Base-by-base conservation (phyloP, 2,888 invertebrate genomes). In the Lobophora halterata region DNA sequence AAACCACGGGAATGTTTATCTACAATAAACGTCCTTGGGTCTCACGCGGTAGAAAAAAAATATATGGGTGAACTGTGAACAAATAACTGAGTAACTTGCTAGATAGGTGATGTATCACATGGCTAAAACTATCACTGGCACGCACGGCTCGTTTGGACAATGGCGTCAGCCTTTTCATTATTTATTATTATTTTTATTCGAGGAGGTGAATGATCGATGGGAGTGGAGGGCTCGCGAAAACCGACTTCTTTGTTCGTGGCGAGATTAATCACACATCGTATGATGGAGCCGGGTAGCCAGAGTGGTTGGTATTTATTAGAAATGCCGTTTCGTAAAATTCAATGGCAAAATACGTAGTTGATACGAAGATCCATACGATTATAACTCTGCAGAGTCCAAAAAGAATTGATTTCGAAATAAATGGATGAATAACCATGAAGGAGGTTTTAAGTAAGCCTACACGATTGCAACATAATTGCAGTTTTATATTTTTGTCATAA, bases 111-210 rank as follows among this genome's bases (percentile, higher is more conserved):
- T 37, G 36, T 33, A 41, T 44, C 18, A 43, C 33, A 43, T 31
- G 56, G 49, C 65, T 61, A 58, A 67, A 77, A 79, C 72, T 79
- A 77, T 71, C 66, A 69, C 65, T 68, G 72, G 69, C 79, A 77
- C 79, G 79, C 80, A 77, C 77, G 65, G 66, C 67, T 67, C 69
- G 70, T 71, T 71, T 68, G 72, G 74, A 82, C 81, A 82, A 80
- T 77, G 68, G 79, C 72, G 66, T 56, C 64, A 65, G 71, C 72
- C 71, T 39, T 51, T 49, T 52, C 49, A 51, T 79, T 81, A 80
- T 78, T 81, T 79, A 81, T 82, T 80, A 83, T 82, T 85, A 81
- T 83, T 85, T 81, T 85, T 83, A 83, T 83, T 78, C 71, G 72
- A 72, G 70, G 71, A 73, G 76, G 72, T 71, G 71, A 70, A 75